Conservation (phyloP, 23 tunicate genomes). For the Botrylloides violaceus region DNA sequence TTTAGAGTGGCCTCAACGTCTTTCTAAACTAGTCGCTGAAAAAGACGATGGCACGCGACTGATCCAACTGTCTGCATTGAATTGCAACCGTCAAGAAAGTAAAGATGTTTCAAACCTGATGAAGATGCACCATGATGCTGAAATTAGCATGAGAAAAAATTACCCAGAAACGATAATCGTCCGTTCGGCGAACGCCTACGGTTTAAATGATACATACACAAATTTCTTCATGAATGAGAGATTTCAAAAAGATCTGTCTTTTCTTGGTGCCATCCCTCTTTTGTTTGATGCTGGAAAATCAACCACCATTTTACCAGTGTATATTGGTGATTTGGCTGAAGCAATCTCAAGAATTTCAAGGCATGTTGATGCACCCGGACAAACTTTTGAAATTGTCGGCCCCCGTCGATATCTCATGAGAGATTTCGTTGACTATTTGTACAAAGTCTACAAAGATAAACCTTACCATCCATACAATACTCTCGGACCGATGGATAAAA, state of each 20-base stretch:
- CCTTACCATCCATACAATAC: constrained; percentile 25
- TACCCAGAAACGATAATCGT: constrained; percentile 91
- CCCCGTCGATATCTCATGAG: constrained; percentile 32
- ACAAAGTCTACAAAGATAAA: not conserved
- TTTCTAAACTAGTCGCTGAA: constrained; percentile 84
- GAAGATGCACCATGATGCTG: constrained; percentile 54
- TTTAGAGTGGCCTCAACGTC: constrained; percentile 86
- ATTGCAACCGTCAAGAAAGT: constrained; percentile 51
- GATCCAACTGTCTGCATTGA: constrained; percentile 67
- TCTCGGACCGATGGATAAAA: constrained; percentile 36
- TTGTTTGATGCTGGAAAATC: constrained; percentile 61
- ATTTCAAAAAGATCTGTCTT: constrained; percentile 12
- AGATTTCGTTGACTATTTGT: constrained; percentile 35
- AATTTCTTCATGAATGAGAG: constrained; percentile 9
- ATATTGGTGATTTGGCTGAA: constrained; percentile 63
- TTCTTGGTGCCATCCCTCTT: constrained; percentile 46
- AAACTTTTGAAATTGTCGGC: constrained; percentile 91
- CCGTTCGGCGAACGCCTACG: constrained; percentile 41
- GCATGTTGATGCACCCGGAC: constrained; percentile 84
- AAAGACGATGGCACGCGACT: constrained; percentile 88
- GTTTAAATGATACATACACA: constrained; percentile 36
- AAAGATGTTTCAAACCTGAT: constrained; percentile 42
- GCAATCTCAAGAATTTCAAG: constrained; percentile 50
- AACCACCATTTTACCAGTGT: constrained; percentile 68
- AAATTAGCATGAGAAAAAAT: constrained; percentile 51